Evolutionary conservation across 2,797 vertebrate species (phyloP), one percentile per base, ranked within the genome.

Genomic region (Rhinichthys osculus): DNA sequence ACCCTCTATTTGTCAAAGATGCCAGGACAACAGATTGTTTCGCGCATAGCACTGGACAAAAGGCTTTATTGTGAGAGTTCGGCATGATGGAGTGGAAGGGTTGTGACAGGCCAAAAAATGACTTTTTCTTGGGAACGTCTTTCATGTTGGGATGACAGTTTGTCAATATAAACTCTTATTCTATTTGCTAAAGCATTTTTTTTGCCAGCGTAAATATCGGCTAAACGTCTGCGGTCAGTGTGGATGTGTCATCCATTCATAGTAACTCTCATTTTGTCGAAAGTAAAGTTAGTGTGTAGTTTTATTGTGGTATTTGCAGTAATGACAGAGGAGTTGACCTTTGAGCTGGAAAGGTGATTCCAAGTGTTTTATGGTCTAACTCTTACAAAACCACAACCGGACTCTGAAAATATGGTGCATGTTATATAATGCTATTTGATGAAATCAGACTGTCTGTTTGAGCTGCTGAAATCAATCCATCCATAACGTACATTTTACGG

Each of bases 81-180:
- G 1, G 23, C 1, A 73, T 80, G 84, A 80, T 80, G 40, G 77
- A 79, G 84, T 85, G 52, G 64, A 78, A 78, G 44, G 83, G 66
- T 81, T 47, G 2, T 81, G 69, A 50, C 77, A 67, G 57, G 64
- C 38, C 76, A 80, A 80, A 80, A 85, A 80, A 79, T 33, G 27
- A 67, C 69, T 35, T 77, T 84, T 81, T 66, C 54, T 38, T 50
- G 30, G 67, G 69, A 74, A 74, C 40, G 78, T 77, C 83, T 71
- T 76, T 77, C 44, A 81, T 81, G 44, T 78, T 85, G 50, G 35
- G 27, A 70, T 85, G 85, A 87, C 80, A 85, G 69, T 54, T 85
- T 83, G 79, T 27, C 83, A 64, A 85, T 87, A 87, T 78, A 52
- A 80, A 80, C 54, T 89, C 62, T 80, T 79, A 74, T 74, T 78